Evolutionary conservation across 2,888 invertebrate genomes (phyloP), one percentile per base, ranked within the genome.

Genomic region (Lasioglossum vierecki): DNA sequence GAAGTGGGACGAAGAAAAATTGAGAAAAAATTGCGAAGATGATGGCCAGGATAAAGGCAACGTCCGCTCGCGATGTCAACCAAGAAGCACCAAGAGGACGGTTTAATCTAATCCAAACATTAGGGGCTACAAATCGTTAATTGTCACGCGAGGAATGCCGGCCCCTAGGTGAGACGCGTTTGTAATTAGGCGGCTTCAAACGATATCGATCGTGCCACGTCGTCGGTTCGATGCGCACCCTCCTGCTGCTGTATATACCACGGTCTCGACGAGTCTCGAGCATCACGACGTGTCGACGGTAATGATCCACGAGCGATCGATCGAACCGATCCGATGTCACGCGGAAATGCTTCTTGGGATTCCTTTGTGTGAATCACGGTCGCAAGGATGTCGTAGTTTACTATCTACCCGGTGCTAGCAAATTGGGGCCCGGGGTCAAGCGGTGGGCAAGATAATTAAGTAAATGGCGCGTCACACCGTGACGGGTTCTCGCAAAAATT

Each of bases 51-150:
- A 57, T 68, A 44, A 44, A 44, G 44, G 4, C 13, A 15, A 76
- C 66, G 76, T 76, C 30, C 44, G 75, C 15, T 9, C 79, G 80
- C 53, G 78, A 81, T 79, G 83, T 78, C 82, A 71, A 84, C 80
- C 71, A 60, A 35, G 70, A 82, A 80, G 82, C 84, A 76, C 57
- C 53, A 44, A 18, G 72, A 53, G 75, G 63, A 76, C 76, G 84
- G 77, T 82, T 83, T 84, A 83, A 92, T 92, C 92, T 91, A 91
- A 93, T 92, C 90, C 91, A 91, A 93, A 93, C 92, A 92, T 93
- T 91, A 91, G 92, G 88, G 86, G 88, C 89, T 91, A 93, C 92
- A 93, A 93, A 94, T 94, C 92, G 93, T 93, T 93, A 93, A 94
- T 94, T 93, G 93, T 93, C 93, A 93, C 94, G 93, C 92, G 89